phyloP scores from a whole-genome alignment of 2,113 vertebrate species.

The Otis tarda region DNA sequence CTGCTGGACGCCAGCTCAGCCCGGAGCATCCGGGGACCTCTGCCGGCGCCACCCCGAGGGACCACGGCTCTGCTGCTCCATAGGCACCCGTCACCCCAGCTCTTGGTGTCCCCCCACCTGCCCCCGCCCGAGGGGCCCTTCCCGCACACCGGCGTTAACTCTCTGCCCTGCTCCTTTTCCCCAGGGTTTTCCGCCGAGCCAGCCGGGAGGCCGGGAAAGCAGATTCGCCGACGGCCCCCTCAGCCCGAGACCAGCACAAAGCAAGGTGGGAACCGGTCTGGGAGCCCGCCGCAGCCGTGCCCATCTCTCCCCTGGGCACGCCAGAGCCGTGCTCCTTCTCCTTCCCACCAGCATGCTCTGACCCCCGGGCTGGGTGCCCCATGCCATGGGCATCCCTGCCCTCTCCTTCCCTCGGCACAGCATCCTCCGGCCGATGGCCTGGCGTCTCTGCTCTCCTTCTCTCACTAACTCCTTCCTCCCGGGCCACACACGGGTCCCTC shows the following conservation, averaged over 20 bases:
- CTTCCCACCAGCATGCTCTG: conserved; percentile 45
- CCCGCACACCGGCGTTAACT: conserved; percentile 53
- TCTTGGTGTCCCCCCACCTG: not conserved
- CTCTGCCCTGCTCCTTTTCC: conserved; percentile 77
- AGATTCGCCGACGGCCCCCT: conserved; percentile 85
- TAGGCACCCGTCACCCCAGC: not conserved
- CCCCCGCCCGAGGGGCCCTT: not conserved
- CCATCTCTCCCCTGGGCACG: not conserved
- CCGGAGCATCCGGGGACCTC: not conserved
- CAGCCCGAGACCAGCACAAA: conserved; percentile 85
- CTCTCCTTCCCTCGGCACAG: not conserved
- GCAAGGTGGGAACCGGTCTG: conserved; percentile 89
- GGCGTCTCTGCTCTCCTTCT: conserved; percentile 21
- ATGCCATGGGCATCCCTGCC: not conserved
- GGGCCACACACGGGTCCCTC: accelerated
- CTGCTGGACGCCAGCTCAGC: not conserved
- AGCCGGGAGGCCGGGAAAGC: conserved; percentile 90
- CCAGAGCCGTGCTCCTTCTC: conserved; percentile 14
- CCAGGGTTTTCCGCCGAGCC: conserved; percentile 80
- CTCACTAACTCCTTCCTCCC: conserved; percentile 43
- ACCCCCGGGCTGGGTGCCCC: not conserved
- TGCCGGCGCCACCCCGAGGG: not conserved
- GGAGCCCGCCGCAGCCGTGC: conserved; percentile 63
- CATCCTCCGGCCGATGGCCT: not conserved
- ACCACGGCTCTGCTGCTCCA: not conserved